Base-by-base conservation (phyloP, 2,888 invertebrate species). In the Timandra comae region DNA sequence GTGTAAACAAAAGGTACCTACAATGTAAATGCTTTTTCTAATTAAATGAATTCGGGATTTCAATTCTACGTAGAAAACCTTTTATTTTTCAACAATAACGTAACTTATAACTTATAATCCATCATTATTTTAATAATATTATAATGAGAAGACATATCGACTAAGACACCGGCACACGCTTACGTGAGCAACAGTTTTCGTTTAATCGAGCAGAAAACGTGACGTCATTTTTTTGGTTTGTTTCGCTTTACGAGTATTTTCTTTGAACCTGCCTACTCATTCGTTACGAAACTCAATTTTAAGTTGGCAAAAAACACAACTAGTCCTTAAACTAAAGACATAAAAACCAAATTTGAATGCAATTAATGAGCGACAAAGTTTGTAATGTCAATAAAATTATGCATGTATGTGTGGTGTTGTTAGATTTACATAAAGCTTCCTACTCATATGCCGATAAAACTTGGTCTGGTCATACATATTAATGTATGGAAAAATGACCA, bases 251-350 rank as follows among this genome's bases (percentile, higher is more conserved):
- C 46, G 52, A 49, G 43, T 46, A 55, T 52, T 54, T 68, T 63
- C 72, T 72, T 72, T 72, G 72, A 72, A 72, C 68, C 51, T 52
- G 60, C 55, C 61, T 62, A 70, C 52, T 62, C 69, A 54, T 56
- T 65, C 63, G 70, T 67, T 67, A 67, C 67, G 41, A 42, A 11
- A 39, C 35, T 41, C n/a, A 38, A 40, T 41, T 37, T 43, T 33
- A 25, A 21, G 27, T 25, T 3, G 20, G 9, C 30, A 13, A 16
- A 8, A 22, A 16, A 22, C 13, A 4, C 10, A n/a, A 6, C 8
- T 12, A 11, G 12, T 13, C 29, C 11, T 2, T 33, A 23, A 25
- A 7, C 3, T 26, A 12, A 25, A 8, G 21, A 2, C 2, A 20
- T 30, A 33, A 9, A 28, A 27, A 28, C 30, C 33, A 13, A 24